Conservation (phyloP, 2,797 vertebrate genomes). For the Brotula barbata region DNA sequence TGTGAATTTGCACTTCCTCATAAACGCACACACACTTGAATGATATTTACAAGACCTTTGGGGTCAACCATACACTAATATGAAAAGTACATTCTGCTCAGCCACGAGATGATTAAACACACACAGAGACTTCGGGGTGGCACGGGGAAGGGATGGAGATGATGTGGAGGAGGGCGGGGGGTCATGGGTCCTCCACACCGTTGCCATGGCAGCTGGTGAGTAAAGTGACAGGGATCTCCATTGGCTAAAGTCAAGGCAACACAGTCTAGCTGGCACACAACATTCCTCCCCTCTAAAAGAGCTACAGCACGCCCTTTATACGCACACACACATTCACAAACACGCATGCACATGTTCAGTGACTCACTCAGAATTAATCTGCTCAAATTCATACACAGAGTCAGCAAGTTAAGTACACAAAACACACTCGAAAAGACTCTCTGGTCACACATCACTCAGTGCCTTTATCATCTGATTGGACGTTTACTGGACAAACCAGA, state of each 20-base stretch:
- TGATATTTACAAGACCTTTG: neutral
- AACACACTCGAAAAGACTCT: conserved; percentile 14
- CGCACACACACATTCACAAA: conserved; percentile 29
- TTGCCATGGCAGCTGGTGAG: conserved; percentile 69
- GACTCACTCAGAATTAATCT: conserved; percentile 1
- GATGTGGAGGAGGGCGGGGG: conserved; percentile 24
- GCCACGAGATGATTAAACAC: neutral
- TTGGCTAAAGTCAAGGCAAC: conserved; percentile 67
- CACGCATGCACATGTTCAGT: conserved; percentile 4
- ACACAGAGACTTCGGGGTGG: conserved; percentile 15
- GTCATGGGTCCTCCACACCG: conserved; percentile 54
- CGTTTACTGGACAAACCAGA: conserved; percentile 10
- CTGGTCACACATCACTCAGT: too few relatives aligned
- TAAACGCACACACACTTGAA: neutral
- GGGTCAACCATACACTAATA: neutral
- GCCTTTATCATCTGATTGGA: too few relatives aligned
- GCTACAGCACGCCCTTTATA: conserved; percentile 35
- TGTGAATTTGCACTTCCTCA: neutral
- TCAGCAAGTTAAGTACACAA: too few relatives aligned
- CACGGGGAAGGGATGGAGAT: neutral
- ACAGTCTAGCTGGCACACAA: conserved; percentile 53
- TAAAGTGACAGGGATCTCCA: conserved; percentile 63
- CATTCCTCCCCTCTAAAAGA: conserved; percentile 63
- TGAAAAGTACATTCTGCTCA: neutral
- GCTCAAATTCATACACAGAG: conserved; percentile 2